Conservation (phyloP, 2,888 invertebrate species). For the Mythimna loreyi region DNA sequence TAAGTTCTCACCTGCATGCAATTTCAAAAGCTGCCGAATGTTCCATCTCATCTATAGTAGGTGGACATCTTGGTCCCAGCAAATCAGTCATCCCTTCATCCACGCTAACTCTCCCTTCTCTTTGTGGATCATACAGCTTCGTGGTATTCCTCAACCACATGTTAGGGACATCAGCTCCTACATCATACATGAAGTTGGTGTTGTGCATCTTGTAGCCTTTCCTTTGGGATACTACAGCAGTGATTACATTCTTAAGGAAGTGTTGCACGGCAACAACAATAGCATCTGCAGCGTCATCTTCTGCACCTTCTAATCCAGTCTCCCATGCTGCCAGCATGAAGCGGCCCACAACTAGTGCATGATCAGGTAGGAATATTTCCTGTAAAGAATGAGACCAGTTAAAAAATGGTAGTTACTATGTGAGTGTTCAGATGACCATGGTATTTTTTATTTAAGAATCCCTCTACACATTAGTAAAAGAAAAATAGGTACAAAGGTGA, state of each 20-base stretch:
- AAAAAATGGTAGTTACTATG: neutral
- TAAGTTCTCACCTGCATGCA: conserved; percentile 90
- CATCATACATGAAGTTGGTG: conserved; percentile 94
- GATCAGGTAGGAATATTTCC: conserved; percentile 96
- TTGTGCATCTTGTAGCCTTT: conserved; percentile 95
- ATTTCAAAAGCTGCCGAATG: conserved; percentile 94
- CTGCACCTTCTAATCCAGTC: conserved; percentile 95
- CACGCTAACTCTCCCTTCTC: conserved; percentile 90
- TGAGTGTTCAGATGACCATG: neutral
- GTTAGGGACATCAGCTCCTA: conserved; percentile 95
- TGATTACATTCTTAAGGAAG: conserved; percentile 95
- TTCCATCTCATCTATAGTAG: conserved; percentile 94
- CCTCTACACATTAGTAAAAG: too few species aligned
- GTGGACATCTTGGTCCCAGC: conserved; percentile 92
- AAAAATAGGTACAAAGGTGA: too few species aligned
- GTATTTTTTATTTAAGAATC: neutral
- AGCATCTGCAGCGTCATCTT: conserved; percentile 95
- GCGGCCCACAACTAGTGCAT: conserved; percentile 95
- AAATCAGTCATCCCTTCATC: conserved; percentile 91
- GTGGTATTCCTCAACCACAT: conserved; percentile 95
- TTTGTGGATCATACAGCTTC: conserved; percentile 92
- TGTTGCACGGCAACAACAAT: conserved; percentile 95
- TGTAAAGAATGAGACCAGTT: conserved; percentile 69
- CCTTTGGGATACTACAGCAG: conserved; percentile 94
- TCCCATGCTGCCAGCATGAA: conserved; percentile 97